A percentile compares a stretch with the other conserved stretches of the same genome.
phyloP scores from a whole-genome alignment of 1,140 invertebrate species.

The Drosophila santomea region DNA sequence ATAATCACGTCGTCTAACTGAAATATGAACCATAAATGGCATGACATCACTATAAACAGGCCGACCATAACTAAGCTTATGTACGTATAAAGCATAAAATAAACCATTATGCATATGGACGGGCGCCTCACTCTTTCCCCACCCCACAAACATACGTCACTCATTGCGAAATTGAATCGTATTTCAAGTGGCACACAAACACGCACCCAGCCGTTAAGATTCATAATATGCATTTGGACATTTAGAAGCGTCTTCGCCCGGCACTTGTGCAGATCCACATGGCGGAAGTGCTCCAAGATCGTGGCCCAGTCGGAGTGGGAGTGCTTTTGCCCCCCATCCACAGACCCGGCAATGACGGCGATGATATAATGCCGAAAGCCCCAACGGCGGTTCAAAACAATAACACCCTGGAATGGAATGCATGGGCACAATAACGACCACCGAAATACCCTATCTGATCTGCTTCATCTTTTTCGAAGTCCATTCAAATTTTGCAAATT shows the following conservation, averaged over 20 bases:
- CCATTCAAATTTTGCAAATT: background rate
- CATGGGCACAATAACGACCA: background rate
- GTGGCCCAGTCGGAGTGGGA: slow-evolving; percentile 25
- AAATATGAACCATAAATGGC: slow-evolving; percentile 80
- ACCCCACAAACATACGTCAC: slow-evolving; percentile 29
- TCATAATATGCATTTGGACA: slow-evolving; percentile 55
- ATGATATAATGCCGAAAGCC: slow-evolving; percentile 65
- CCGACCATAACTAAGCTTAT: slow-evolving; percentile 69
- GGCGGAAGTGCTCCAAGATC: slow-evolving; percentile 65
- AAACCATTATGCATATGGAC: slow-evolving; percentile 47
- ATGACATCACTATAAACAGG: slow-evolving; percentile 76
- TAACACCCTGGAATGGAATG: slow-evolving; percentile 10
- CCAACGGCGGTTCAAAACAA: slow-evolving; percentile 39
- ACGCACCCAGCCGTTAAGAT: slow-evolving; percentile 62
- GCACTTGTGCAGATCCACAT: slow-evolving; percentile 29
- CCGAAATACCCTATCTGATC: slow-evolving; percentile 10
- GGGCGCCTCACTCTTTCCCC: slow-evolving; percentile 10
- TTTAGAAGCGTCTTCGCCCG: slow-evolving; percentile 43
- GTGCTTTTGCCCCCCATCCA: slow-evolving; percentile 11
- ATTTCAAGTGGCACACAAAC: slow-evolving; percentile 60
- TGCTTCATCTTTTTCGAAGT: background rate
- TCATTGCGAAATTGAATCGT: slow-evolving; percentile 69
- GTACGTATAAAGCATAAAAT: slow-evolving; percentile 37
- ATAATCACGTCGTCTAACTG: slow-evolving; percentile 75
- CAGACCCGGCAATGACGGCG: slow-evolving; percentile 26